Base-by-base conservation (phyloP, 2,888 invertebrate genomes). In the Drosophila putrida region DNA sequence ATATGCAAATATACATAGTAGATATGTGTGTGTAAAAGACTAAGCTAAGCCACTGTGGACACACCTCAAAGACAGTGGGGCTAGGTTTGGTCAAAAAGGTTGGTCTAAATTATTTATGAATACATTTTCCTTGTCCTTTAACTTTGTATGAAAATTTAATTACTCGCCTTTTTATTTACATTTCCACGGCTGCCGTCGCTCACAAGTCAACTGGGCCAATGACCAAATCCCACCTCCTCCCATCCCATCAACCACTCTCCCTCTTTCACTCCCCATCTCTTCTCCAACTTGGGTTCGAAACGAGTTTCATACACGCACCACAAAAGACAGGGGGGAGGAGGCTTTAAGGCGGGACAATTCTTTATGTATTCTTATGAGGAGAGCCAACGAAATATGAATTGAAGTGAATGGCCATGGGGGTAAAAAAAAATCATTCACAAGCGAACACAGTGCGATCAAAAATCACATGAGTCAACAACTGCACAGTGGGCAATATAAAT, bases 151-250 rank as follows among this genome's bases (percentile, higher is more conserved):
- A 78, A 87, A 87, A 84, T 89, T 84, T 89, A 84, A 84, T 84
- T 89, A 87, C 73, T 65, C 85, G 64, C 71, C 55, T 76, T 76
- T 71, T 89, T 88, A 84, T 88, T 87, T 84, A 87, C 88, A 69
- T 84, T 87, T 87, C 70, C 76, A 84, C 78, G 77, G 78, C 78
- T 79, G 74, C 27, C 61, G 43, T 53, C 39, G 43, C 59, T 75
- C 75, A 61, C 63, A 72, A 49, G 38, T 47, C 53, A 76, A 80
- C 61, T 69, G 55, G 75, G 66, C 64, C 74, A 69, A 74, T 74
- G 88, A 63, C 80, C 80, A 64, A 35, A 33, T 33, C 31, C 31
- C 31, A 20, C 20, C 1, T 44, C 13, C 28, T 13, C n/a, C 8
- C 3, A 2, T 13, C n/a, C 8, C 3, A 2, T 1, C 2, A 20